A percentile compares a stretch with the other conserved stretches of the same genome.
Evolutionary conservation across 1,140 invertebrate genomes (phyloP).

Genomic region (Dendroctonus ponderosae): DNA sequence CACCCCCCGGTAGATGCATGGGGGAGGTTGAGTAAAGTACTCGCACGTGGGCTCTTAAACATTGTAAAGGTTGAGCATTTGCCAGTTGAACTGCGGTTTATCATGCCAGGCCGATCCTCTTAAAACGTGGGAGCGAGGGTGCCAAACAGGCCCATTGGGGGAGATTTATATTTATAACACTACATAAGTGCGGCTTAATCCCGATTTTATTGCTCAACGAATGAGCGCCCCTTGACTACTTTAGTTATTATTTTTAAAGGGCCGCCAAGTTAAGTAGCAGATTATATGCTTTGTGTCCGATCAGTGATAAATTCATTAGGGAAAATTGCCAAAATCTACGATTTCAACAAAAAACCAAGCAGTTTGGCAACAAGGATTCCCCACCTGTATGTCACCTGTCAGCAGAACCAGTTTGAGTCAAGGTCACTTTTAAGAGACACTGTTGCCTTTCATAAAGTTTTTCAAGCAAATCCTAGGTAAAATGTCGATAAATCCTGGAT

Average conservation of each 20-base stretch:
- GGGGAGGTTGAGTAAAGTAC: conserved; percentile 1
- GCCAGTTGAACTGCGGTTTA: conserved; percentile 31
- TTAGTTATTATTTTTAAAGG: conserved; percentile 29
- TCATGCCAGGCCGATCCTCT: conserved; percentile 27
- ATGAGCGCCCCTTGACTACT: conserved; percentile 29
- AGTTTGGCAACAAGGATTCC: too few relatives aligned
- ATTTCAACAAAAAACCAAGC: too few relatives aligned
- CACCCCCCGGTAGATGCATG: too few relatives aligned
- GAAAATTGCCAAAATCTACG: too few relatives aligned
- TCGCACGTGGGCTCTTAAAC: conserved; percentile 23
- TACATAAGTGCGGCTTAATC: conserved; percentile 36
- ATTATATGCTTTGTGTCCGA: conserved; percentile 16
- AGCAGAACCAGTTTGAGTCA: too few relatives aligned
- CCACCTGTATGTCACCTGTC: too few relatives aligned
- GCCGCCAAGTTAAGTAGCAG: conserved; percentile 34
- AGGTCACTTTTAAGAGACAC: too few relatives aligned
- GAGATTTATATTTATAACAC: conserved; percentile 30
- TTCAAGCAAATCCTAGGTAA: too few relatives aligned
- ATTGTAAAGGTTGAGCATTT: conserved; percentile 28
- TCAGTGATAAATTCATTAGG: too few relatives aligned
- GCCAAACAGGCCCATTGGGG: conserved; percentile 21
- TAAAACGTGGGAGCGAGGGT: conserved; percentile 27
- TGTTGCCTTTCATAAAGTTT: too few relatives aligned
- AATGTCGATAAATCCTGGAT: too few relatives aligned
- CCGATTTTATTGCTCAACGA: conserved; percentile 27